Evolutionary conservation across 2,888 invertebrate species (phyloP).

Genomic region (Macaria notata): DNA sequence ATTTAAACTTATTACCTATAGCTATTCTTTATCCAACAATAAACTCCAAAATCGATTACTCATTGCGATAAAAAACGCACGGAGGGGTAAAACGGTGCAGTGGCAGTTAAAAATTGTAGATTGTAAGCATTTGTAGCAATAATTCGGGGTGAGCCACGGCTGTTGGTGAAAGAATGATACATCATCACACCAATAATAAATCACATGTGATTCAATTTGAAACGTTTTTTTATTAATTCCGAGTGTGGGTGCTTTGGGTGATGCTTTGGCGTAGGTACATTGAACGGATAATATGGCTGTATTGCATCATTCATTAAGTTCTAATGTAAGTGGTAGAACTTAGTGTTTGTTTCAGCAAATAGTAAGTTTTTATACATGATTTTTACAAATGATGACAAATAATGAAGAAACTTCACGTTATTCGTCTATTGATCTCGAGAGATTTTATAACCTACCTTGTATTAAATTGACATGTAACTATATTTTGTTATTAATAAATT

Average conservation of each 20-base stretch:
- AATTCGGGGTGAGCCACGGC: conserved; percentile 76
- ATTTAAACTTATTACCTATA: conserved; percentile 42
- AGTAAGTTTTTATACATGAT: too few species aligned
- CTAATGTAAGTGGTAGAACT: too few species aligned
- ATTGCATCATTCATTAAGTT: conserved; percentile 75
- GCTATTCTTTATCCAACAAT: conserved; percentile 41
- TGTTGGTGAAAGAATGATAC: conserved; percentile 81
- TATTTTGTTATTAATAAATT: too few species aligned
- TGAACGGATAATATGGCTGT: conserved; percentile 73
- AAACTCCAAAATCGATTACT: conserved; percentile 61
- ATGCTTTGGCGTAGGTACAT: conserved; percentile 58
- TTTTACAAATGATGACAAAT: too few species aligned
- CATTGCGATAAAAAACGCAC: conserved; percentile 67
- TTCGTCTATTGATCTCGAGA: too few species aligned
- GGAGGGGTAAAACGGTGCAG: conserved; percentile 46
- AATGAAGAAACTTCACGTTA: too few species aligned
- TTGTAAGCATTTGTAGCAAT: conserved; percentile 78
- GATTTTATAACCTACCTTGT: too few species aligned
- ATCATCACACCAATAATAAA: conserved; percentile 82
- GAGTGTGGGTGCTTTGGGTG: conserved; percentile 53
- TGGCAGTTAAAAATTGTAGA: conserved; percentile 69
- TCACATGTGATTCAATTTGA: conserved; percentile 82
- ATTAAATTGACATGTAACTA: too few species aligned
- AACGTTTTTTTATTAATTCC: conserved; percentile 53
- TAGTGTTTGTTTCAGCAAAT: too few species aligned